A percentile compares a stretch with the other conserved stretches of the same genome.
Evolutionary conservation across 2,113 vertebrate genomes (phyloP).

Genomic region (Zeus faber): DNA sequence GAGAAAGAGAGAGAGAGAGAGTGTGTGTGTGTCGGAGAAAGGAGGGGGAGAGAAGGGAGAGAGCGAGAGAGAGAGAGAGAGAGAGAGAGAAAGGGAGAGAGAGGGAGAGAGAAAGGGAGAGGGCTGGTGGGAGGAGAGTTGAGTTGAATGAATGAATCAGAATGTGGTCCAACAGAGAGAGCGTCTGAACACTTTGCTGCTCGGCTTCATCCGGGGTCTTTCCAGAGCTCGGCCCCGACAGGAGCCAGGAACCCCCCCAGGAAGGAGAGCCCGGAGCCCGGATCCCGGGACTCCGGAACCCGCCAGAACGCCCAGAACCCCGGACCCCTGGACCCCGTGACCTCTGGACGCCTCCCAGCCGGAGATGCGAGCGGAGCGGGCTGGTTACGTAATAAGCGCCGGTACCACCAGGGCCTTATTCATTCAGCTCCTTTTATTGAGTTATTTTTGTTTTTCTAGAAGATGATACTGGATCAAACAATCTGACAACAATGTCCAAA

Average conservation of each 20-base stretch:
- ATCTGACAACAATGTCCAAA: too few species aligned
- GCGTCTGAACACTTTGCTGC: constrained; percentile 41
- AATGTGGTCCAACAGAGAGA: constrained; percentile 55
- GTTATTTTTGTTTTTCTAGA: too few species aligned
- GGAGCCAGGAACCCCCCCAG: too few species aligned
- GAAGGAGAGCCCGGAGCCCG: constrained; percentile 9
- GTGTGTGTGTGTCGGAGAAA: constrained; percentile 23
- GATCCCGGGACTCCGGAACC: neutral
- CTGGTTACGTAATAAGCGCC: constrained; percentile 67
- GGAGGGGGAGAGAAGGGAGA: constrained; percentile 19
- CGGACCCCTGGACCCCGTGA: constrained; percentile 31
- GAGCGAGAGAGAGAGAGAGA: constrained; percentile 6
- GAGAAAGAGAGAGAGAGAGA: constrained; percentile 25
- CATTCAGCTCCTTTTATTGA: too few species aligned
- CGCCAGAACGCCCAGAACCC: neutral
- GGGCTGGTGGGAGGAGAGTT: constrained; percentile 61
- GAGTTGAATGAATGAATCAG: constrained; percentile 77
- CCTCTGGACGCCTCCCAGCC: constrained; percentile 29
- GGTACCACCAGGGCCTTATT: too few species aligned
- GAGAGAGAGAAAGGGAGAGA: constrained; percentile 7
- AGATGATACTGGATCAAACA: too few species aligned
- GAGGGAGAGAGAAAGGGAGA: constrained; percentile 46
- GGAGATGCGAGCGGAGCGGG: constrained; percentile 39
- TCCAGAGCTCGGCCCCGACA: too few species aligned
- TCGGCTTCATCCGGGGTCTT: too few species aligned